Percentiles rank a stretch among this genome's conserved stretches.
Conservation (phyloP, 2,888 invertebrate genomes). For the Acleris emargana region DNA sequence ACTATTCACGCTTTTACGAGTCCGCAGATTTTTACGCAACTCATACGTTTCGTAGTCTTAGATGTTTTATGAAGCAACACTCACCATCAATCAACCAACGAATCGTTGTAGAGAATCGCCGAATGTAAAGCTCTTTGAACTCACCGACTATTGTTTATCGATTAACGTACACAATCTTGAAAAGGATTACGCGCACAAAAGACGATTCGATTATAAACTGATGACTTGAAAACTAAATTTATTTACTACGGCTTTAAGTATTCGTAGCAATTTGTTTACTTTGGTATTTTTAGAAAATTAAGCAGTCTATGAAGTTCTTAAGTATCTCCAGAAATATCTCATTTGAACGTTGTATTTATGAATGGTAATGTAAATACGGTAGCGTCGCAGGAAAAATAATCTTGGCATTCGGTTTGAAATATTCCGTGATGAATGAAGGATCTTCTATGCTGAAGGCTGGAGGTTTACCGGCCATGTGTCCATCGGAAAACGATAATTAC, state of each 20-base stretch:
- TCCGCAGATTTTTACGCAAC: slow-evolving; percentile 30
- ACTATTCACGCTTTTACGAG: slow-evolving; percentile 24
- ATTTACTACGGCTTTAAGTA: slow-evolving; percentile 18
- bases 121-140: slow-evolving; percentile 28
- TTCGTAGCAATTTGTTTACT: slow-evolving; percentile 16
- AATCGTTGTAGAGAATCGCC: slow-evolving; percentile 19
- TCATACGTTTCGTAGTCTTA: slow-evolving; percentile 13
- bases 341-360: slow-evolving; percentile 11
- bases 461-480: slow-evolving; percentile 23
- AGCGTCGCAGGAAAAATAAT: slow-evolving; percentile 9
- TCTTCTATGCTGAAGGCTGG: slow-evolving; percentile 22
- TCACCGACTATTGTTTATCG: slow-evolving; percentile 30
- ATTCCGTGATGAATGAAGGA: slow-evolving; percentile 20
- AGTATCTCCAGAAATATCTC: background rate
- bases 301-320: slow-evolving; percentile 12
- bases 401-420: slow-evolving; percentile 11
- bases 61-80: slow-evolving; percentile 27
- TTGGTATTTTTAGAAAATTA: slow-evolving; percentile 17
- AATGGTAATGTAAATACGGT: slow-evolving; percentile 16
- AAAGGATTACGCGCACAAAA: slow-evolving; percentile 17
- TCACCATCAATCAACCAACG: slow-evolving; percentile 29
- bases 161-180: slow-evolving; percentile 18
- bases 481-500: slow-evolving; percentile 5
- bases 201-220: slow-evolving; percentile 14
- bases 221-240: slow-evolving; percentile 21